Evolutionary conservation across 1,140 invertebrate genomes (phyloP).

Genomic region (Elymnias hypermnestra): DNA sequence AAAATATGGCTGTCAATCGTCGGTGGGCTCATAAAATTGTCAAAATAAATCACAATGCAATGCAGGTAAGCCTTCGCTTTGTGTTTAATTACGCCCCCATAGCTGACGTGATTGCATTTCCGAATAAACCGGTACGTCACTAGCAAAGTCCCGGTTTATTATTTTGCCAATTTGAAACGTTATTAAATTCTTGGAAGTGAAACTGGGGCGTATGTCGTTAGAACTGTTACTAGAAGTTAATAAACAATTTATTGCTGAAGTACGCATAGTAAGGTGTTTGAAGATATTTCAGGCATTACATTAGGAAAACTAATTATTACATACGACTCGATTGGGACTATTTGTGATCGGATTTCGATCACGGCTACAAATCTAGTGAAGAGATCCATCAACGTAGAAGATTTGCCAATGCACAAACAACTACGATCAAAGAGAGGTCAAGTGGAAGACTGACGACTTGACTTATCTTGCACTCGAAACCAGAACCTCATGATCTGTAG

Average conservation of each 20-base stretch:
- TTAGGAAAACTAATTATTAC: too few relatives aligned
- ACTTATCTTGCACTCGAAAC: too few relatives aligned
- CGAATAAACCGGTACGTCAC: slow-evolving; percentile 23
- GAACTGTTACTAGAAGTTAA: slow-evolving; percentile 28
- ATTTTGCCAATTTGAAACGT: slow-evolving; percentile 66
- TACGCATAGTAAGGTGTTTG: too few relatives aligned
- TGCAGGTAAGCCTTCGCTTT: slow-evolving; percentile 27
- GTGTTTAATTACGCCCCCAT: slow-evolving; percentile 56
- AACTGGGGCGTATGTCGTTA: slow-evolving; percentile 38
- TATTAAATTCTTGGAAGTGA: slow-evolving; percentile 59
- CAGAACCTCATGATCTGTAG: too few relatives aligned
- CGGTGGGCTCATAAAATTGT: slow-evolving; percentile 23
- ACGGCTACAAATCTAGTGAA: too few relatives aligned
- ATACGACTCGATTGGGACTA: too few relatives aligned
- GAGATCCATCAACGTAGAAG: too few relatives aligned
- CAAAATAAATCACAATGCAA: slow-evolving; percentile 29
- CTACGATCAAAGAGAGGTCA: too few relatives aligned
- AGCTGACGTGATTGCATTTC: slow-evolving; percentile 65
- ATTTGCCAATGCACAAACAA: too few relatives aligned
- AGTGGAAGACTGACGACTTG: too few relatives aligned
- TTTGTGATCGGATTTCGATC: too few relatives aligned
- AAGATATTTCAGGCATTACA: too few relatives aligned
- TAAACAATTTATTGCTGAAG: slow-evolving; percentile 13
- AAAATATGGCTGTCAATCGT: slow-evolving; percentile 9
- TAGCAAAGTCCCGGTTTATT: slow-evolving; percentile 56